Evolutionary conservation across 2,888 invertebrate genomes (phyloP).

Genomic region (Coelinius sp.): DNA sequence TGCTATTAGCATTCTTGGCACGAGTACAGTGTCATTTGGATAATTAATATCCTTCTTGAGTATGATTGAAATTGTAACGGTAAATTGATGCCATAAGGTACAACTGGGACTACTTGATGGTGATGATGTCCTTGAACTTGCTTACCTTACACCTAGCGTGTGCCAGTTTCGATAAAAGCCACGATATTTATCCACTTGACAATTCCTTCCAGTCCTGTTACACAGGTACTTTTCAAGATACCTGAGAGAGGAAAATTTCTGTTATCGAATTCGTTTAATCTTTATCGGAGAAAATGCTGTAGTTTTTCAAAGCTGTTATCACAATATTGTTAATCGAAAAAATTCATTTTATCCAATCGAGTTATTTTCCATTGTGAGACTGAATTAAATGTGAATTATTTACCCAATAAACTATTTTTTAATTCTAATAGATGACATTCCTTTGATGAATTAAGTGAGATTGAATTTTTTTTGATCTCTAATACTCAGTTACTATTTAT

Average conservation of each 20-base stretch:
- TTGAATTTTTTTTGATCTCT: not conserved
- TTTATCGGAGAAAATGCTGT: not conserved
- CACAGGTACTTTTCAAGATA: not conserved
- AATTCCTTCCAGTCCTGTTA: constrained; percentile 8
- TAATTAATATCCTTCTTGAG: constrained; percentile 28
- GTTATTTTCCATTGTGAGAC: not conserved
- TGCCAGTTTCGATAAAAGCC: constrained; percentile 38
- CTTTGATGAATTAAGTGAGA: not conserved
- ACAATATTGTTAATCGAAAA: not conserved
- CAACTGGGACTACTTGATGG: not conserved
- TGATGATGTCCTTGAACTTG: constrained; percentile 43
- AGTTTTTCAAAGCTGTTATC: not conserved
- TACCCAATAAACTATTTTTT: not conserved
- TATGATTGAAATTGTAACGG: constrained; percentile 16
- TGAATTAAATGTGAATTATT: not conserved
- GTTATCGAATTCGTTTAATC: not conserved
- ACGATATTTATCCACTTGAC: constrained; percentile 17
- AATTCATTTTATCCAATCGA: not conserved
- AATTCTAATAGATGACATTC: not conserved
- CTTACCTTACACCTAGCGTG: constrained; percentile 42
- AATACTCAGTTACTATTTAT: not conserved
- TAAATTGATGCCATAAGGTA: constrained; percentile 26
- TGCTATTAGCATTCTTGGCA: constrained; percentile 30
- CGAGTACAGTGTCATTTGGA: constrained; percentile 26
- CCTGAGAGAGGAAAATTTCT: not conserved